Evolutionary conservation across 2,888 invertebrate species (phyloP).

Genomic region (Archips crataeganus): DNA sequence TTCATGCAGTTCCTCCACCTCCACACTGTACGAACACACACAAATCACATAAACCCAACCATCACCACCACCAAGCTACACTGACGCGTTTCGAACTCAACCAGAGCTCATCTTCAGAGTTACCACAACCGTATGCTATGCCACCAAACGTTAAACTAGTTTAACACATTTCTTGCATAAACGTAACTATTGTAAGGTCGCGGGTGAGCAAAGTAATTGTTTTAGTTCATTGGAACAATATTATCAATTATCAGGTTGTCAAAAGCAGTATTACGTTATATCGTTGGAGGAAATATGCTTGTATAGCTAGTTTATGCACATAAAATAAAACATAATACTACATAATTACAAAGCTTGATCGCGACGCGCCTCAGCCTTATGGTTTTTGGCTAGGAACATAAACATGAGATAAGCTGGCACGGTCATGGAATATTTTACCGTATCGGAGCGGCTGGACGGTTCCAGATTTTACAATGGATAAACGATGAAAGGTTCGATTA

Average conservation of each 20-base stretch:
- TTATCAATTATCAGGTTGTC: background rate
- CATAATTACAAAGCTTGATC: background rate
- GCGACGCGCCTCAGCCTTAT: constrained; percentile 8
- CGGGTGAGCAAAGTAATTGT: no score
- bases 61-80: no score
- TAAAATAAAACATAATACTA: background rate
- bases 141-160: no score
- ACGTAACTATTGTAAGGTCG: no score
- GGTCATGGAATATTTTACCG: constrained; percentile 33
- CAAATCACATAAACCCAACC: no score
- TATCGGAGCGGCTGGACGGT: constrained; percentile 6
- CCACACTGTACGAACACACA: no score
- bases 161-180: no score
- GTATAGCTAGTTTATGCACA: background rate
- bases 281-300: background rate
- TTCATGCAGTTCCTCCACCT: no score
- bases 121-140: no score
- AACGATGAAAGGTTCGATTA: constrained; percentile 13
- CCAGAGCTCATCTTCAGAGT: no score
- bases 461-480: constrained; percentile 34
- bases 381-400: constrained; percentile 33
- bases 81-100: no score
- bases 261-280: background rate
- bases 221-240: no score
- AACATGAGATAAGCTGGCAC: constrained; percentile 38